Conservation (phyloP, 2,888 invertebrate genomes). For the Aleiodes testaceus region DNA sequence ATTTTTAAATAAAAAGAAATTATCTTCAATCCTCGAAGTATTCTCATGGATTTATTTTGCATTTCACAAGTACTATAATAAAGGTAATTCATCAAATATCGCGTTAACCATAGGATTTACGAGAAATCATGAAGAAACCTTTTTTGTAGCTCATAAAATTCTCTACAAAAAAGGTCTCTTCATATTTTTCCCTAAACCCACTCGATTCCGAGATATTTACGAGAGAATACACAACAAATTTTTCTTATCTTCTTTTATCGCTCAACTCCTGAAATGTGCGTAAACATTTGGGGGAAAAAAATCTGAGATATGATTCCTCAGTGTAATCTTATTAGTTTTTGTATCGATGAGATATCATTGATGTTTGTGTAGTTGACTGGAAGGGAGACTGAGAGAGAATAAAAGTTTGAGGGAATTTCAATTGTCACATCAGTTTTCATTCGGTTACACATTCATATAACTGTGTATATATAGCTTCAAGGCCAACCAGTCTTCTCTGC, state of each 20-base stretch:
- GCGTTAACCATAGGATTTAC: too few species aligned
- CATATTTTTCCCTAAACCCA: too few species aligned
- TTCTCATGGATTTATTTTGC: too few species aligned
- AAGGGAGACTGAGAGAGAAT: neutral
- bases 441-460: neutral
- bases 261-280: neutral
- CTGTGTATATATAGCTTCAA: constrained; percentile 7
- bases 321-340: constrained; percentile 4
- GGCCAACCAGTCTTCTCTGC: constrained; percentile 15
- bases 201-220: too few species aligned
- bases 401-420: constrained; percentile 1
- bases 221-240: constrained; percentile 6
- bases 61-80: too few species aligned
- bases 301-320: constrained; percentile 17
- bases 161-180: too few species aligned
- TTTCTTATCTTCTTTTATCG: neutral
- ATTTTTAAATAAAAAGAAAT: constrained; percentile 28
- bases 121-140: too few species aligned
- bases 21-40: constrained; percentile 11
- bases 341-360: constrained; percentile 23
- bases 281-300: neutral
- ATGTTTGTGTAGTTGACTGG: constrained; percentile 6
- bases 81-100: too few species aligned
- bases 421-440: constrained; percentile 4
- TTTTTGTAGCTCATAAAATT: too few species aligned